A percentile compares a stretch with the other conserved stretches of the same genome.
phyloP scores from a whole-genome alignment of 1,140 invertebrate genomes.

The Drosophila willistoni region DNA sequence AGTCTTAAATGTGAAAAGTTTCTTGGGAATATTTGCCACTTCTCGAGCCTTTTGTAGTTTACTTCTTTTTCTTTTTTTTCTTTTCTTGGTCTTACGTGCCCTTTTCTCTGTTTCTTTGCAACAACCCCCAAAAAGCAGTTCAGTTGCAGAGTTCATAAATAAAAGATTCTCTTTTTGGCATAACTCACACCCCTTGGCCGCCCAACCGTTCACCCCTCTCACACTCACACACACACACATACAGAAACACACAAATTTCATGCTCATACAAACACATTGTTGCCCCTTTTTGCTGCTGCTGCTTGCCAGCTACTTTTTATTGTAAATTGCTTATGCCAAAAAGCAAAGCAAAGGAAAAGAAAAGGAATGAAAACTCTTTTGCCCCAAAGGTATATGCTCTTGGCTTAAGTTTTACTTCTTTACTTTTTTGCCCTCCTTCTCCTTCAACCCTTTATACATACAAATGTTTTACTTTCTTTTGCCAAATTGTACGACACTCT shows the following conservation, averaged over 20 bases:
- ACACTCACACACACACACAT: conserved; percentile 25
- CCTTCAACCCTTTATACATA: conserved; percentile 39
- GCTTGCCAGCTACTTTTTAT: conserved; percentile 68
- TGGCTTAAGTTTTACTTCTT: conserved; percentile 32
- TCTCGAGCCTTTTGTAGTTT: conserved; percentile 50
- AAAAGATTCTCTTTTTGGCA: conserved; percentile 70
- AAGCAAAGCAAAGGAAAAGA: conserved; percentile 25
- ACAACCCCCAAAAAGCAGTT: conserved; percentile 53
- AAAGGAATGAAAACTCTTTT: conserved; percentile 19
- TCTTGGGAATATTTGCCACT: conserved; percentile 36
- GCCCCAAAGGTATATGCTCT: conserved; percentile 62
- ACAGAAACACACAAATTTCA: conserved; percentile 26
- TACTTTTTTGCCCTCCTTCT: background rate
- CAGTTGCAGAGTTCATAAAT: conserved; percentile 71
- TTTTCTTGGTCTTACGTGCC: conserved; percentile 52
- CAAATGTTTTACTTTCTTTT: conserved; percentile 65
- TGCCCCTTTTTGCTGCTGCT: conserved; percentile 42
- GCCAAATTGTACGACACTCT: conserved; percentile 77
- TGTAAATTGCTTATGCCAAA: conserved; percentile 78
- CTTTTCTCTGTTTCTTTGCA: conserved; percentile 27
- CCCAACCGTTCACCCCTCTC: background rate
- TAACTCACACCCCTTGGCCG: conserved; percentile 6
- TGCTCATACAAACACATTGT: conserved; percentile 56
- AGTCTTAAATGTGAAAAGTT: conserved; percentile 38
- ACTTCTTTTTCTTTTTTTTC: conserved; percentile 20